Conservation (phyloP, 2,113 vertebrate species). For the Anolis sagrei region DNA sequence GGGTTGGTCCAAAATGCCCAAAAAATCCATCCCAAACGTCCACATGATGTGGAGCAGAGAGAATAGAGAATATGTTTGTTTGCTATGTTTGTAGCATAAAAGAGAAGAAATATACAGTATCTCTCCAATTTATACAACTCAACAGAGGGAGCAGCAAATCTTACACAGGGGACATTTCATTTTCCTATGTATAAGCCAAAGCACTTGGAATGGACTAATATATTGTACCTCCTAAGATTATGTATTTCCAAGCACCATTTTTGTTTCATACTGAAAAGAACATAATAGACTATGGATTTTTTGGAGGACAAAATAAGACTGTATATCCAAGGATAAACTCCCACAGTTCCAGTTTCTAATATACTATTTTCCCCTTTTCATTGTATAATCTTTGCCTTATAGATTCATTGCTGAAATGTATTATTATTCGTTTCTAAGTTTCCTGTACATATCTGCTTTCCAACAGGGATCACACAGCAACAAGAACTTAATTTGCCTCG, state of each 20-base stretch:
- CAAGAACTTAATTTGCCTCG: neutral
- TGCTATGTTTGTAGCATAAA: neutral
- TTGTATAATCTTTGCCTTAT: no score
- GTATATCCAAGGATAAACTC: neutral
- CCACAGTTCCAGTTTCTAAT: no score
- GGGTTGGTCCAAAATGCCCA: no score
- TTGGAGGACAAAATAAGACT: neutral
- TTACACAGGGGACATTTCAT: neutral
- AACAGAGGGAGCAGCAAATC: conserved; percentile 6
- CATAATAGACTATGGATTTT: neutral
- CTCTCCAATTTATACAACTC: neutral
- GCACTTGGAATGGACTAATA: neutral
- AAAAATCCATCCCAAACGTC: neutral
- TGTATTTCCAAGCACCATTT: neutral
- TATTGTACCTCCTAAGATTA: conserved; percentile 1
- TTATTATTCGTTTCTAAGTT: neutral
- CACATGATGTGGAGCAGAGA: conserved; percentile 13
- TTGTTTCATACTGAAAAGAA: neutral
- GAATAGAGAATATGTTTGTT: conserved; percentile 9
- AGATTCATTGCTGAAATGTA: no score
- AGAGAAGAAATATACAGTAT: neutral
- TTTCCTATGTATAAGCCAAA: neutral
- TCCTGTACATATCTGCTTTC: neutral
- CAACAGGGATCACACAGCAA: no score
- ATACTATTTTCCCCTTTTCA: no score